These are phyloP conservation scores for Apotomis betuletana DNA, from an alignment of 2,888 invertebrate species.

Conservation along the genomic window DNA sequence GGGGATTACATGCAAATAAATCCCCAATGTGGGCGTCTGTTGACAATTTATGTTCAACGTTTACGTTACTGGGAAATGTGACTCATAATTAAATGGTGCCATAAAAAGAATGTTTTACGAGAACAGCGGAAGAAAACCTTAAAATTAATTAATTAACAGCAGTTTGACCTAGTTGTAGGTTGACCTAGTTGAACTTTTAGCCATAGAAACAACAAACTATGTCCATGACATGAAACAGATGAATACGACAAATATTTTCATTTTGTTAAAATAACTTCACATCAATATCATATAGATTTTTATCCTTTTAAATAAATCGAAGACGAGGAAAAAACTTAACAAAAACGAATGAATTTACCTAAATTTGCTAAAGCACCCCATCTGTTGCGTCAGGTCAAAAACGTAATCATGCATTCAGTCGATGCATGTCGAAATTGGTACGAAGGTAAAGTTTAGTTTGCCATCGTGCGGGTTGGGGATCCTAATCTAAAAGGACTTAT, in stretches of 20 bases:
- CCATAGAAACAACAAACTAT: background rate
- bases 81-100: slow-evolving; percentile 25
- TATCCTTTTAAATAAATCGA: no score
- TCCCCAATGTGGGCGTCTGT: slow-evolving; percentile 49
- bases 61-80: slow-evolving; percentile 28
- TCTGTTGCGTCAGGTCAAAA: slow-evolving; percentile 34
- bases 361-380: slow-evolving; percentile 23
- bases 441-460: slow-evolving; percentile 55
- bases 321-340: background rate
- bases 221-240: background rate
- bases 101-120: slow-evolving; percentile 15
- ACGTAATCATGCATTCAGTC: slow-evolving; percentile 44
- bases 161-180: background rate
- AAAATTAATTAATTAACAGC: slow-evolving; percentile 6
- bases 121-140: slow-evolving; percentile 7
- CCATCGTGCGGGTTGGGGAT: slow-evolving; percentile 56
- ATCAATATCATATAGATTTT: no score
- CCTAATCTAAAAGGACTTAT: slow-evolving; percentile 15
- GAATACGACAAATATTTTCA: background rate
- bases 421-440: slow-evolving; percentile 50
- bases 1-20: slow-evolving; percentile 42
- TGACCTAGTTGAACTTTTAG: background rate
- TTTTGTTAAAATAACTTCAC: no score
- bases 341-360: slow-evolving; percentile 14
- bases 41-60: slow-evolving; percentile 49